A percentile compares a stretch with the other conserved stretches of the same genome.
phyloP scores from a whole-genome alignment of 1,140 invertebrate species.

The Odontomachus brunneus region DNA sequence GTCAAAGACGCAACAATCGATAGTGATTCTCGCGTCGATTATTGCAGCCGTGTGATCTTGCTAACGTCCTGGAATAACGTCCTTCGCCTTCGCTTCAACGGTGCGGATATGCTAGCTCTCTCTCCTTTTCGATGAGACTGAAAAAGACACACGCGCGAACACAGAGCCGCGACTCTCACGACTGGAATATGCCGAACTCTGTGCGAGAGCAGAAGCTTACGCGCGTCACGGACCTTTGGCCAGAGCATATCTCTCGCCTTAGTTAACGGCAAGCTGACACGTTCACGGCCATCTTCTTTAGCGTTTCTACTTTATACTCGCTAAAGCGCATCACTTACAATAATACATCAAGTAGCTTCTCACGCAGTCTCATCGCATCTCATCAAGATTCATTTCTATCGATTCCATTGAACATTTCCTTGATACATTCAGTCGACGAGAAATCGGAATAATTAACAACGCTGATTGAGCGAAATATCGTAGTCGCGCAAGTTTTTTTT shows the following conservation, averaged over 20 bases:
- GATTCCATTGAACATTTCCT: no score
- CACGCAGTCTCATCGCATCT: no score
- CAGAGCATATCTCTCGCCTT: no score
- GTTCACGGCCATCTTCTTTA: no score
- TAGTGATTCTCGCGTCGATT: not conserved
- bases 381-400: no score
- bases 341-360: no score
- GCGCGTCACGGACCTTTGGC: not conserved
- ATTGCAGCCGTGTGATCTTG: not conserved
- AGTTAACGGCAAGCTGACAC: no score
- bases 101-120: no score
- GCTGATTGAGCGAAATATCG: not conserved
- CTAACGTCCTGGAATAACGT: not conserved
- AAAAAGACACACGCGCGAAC: not conserved
- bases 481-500: not conserved
- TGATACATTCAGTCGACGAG: no score
- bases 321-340: no score
- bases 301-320: no score
- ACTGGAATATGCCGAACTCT: constrained; percentile 20
- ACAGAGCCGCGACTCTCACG: constrained; percentile 11
- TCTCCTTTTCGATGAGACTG: no score
- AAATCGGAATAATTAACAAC: not conserved
- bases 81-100: not conserved
- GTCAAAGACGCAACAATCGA: not conserved
- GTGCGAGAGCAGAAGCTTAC: constrained; percentile 21